A percentile compares a stretch with the other conserved stretches of the same genome.
These are phyloP conservation scores for Euthynnus affinis DNA, from an alignment of 2,797 vertebrate genomes.

Conservation along the genomic window DNA sequence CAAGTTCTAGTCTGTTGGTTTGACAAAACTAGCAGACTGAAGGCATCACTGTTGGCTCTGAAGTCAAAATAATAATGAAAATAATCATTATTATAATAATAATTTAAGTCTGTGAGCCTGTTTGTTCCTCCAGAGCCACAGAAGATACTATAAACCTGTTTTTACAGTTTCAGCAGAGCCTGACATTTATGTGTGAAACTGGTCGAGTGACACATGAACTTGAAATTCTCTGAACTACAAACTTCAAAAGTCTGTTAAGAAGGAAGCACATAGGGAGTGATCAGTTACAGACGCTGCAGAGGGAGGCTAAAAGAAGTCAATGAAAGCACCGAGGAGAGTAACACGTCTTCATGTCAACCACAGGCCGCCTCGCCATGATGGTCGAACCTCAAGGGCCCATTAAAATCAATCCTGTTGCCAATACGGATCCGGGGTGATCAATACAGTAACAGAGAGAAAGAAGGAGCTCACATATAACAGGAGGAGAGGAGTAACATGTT, in stretches of 20 bases:
- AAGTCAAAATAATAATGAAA: too few relatives aligned
- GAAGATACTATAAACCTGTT: too few relatives aligned
- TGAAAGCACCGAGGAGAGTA: background rate
- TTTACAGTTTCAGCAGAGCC: background rate
- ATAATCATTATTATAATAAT: too few relatives aligned
- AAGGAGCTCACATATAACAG: background rate
- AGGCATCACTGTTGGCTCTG: too few relatives aligned
- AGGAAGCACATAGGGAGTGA: background rate
- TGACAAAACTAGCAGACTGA: too few relatives aligned
- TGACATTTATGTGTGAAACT: background rate
- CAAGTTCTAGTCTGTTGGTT: too few relatives aligned
- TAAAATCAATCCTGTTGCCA: slow-evolving; percentile 27
- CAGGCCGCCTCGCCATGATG: slow-evolving; percentile 1
- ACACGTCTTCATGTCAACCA: slow-evolving; percentile 30
- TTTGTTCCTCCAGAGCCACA: too few relatives aligned
- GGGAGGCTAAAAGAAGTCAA: background rate
- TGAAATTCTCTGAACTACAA: too few relatives aligned
- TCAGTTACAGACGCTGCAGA: background rate
- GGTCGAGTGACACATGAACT: too few relatives aligned
- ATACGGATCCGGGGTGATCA: slow-evolving; percentile 4
- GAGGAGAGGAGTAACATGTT: background rate
- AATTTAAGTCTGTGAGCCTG: too few relatives aligned
- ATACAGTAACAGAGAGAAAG: slow-evolving; percentile 37
- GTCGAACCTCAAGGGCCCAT: slow-evolving; percentile 12
- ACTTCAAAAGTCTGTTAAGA: too few relatives aligned